Percentiles rank a stretch among this genome's conserved stretches.
phyloP scores from a whole-genome alignment of 92 coral and sea anemone species.

The Isaurus tuberculatus region DNA sequence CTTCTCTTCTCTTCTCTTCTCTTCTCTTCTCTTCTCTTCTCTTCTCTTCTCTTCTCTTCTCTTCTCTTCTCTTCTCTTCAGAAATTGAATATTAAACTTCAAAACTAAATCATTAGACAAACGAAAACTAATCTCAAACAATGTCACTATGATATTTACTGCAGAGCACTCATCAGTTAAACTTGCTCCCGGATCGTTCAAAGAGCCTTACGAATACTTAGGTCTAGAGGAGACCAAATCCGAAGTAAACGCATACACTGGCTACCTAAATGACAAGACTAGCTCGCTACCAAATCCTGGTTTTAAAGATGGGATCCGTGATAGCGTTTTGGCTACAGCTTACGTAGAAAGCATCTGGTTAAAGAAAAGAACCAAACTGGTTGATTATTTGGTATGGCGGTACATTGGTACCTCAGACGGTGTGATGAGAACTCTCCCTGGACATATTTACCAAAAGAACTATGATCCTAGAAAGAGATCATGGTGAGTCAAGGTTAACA shows the following conservation, averaged over 20 bases:
- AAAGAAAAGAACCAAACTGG: constrained; percentile 31
- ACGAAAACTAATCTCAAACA: no score
- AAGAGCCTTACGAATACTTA: constrained; percentile 55
- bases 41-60: no score
- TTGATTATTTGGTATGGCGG: constrained; percentile 66
- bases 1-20: no score
- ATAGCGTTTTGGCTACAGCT: constrained; percentile 55
- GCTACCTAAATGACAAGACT: constrained; percentile 39
- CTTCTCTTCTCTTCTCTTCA: no score
- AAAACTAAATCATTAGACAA: no score
- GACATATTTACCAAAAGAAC: constrained; percentile 58
- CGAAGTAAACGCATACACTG: constrained; percentile 20
- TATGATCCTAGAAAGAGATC: constrained; percentile 64
- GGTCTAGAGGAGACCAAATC: constrained; percentile 51
- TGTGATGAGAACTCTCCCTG: constrained; percentile 65
- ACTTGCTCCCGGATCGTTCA: constrained; percentile 63
- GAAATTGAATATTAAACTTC: no score
- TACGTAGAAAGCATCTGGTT: constrained; percentile 69
- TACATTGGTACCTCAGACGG: constrained; percentile 67
- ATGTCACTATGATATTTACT: no score
- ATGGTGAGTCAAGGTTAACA: no score
- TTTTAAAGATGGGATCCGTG: constrained; percentile 56
- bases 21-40: no score
- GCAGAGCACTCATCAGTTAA: no score
- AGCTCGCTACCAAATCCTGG: constrained; percentile 26